These are phyloP conservation scores for Blastobasis adustella DNA, from an alignment of 2,888 invertebrate genomes.

Conservation along the genomic window DNA sequence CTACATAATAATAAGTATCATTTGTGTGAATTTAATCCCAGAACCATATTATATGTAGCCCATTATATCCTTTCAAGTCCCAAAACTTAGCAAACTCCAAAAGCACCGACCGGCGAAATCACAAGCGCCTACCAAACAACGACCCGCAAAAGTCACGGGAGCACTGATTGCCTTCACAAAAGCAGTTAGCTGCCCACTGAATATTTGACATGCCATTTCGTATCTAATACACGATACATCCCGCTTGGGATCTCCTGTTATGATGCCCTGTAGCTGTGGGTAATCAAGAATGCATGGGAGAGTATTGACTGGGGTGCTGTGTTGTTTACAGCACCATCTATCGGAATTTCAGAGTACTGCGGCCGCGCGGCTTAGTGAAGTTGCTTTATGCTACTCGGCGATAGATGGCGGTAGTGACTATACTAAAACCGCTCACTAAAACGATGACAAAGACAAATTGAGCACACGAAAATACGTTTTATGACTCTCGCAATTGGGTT, in stretches of 20 bases:
- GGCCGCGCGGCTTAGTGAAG: slow-evolving; percentile 5
- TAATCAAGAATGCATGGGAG: slow-evolving; percentile 57
- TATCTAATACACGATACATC: slow-evolving; percentile 60
- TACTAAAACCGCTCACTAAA: neutral
- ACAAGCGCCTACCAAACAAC: too few species aligned
- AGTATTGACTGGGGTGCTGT: slow-evolving; percentile 45
- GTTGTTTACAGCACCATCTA: slow-evolving; percentile 45
- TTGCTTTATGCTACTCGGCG: slow-evolving; percentile 24
- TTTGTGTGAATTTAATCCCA: too few species aligned
- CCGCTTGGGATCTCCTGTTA: slow-evolving; percentile 41
- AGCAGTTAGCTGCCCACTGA: slow-evolving; percentile 58
- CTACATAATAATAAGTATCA: too few species aligned
- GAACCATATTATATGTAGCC: too few species aligned
- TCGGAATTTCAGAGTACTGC: slow-evolving; percentile 6
- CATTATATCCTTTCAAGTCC: too few species aligned
- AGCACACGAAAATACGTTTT: too few species aligned
- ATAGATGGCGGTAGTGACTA: slow-evolving; percentile 24
- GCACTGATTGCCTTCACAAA: slow-evolving; percentile 64
- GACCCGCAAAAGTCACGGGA: too few species aligned
- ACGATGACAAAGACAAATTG: neutral
- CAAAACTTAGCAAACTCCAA: too few species aligned
- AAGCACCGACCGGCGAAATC: too few species aligned
- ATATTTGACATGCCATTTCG: slow-evolving; percentile 64
- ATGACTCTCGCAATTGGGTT: too few species aligned
- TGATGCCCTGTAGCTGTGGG: slow-evolving; percentile 31